Evolutionary conservation across 64 coral and sea anemone genomes (phyloP).

Genomic region (Platygyra sinensis): DNA sequence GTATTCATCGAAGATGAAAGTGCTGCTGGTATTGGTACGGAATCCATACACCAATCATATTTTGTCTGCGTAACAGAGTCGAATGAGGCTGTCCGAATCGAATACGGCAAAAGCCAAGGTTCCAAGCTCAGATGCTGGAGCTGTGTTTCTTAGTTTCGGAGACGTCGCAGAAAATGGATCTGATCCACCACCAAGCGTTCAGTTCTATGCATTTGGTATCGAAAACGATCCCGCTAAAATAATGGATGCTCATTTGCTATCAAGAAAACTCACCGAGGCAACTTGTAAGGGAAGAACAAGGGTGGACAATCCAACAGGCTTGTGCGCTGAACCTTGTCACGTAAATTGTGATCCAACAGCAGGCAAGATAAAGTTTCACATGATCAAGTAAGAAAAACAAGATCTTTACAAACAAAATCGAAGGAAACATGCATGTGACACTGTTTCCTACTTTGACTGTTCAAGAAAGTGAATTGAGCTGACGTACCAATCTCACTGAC

Average conservation of each 20-base stretch:
- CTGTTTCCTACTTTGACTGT: too few species aligned
- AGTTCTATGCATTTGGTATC: neutral
- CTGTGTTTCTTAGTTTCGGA: neutral
- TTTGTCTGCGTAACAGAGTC: constrained; percentile 7
- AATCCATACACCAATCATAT: neutral
- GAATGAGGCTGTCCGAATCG: neutral
- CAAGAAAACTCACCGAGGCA: neutral
- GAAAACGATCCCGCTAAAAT: too few species aligned
- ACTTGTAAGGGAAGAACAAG: neutral
- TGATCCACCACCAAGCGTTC: neutral
- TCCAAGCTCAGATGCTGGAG: constrained; percentile 1
- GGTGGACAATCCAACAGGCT: neutral
- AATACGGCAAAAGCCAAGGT: neutral
- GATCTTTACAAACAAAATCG: too few species aligned
- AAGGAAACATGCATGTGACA: too few species aligned
- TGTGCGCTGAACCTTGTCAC: neutral
- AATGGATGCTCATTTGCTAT: neutral
- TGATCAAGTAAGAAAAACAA: neutral
- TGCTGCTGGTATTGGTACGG: neutral
- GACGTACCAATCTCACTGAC: too few species aligned
- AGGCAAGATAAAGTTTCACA: too few species aligned
- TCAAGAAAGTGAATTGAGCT: too few species aligned
- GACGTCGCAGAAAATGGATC: neutral
- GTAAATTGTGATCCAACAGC: neutral
- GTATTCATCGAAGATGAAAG: neutral